Evolutionary conservation across 2,888 invertebrate genomes (phyloP).

Genomic region (Gisinianus flammeolus): DNA sequence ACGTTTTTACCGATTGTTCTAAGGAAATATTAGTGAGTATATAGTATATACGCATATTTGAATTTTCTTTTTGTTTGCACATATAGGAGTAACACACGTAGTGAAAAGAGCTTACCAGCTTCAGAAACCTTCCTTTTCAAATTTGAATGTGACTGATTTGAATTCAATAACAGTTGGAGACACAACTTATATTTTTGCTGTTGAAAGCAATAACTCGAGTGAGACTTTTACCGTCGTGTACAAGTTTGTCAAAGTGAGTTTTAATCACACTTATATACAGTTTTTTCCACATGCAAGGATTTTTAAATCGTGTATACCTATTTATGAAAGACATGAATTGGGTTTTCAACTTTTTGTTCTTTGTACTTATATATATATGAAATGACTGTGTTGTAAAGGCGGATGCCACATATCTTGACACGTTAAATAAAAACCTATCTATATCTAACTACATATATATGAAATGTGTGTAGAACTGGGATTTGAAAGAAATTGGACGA

Average conservation of each 20-base stretch:
- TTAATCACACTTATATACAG: too few species aligned
- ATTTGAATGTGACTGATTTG: conserved; percentile 12
- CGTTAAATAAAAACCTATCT: neutral
- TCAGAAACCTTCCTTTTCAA: conserved; percentile 6
- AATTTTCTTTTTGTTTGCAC: neutral
- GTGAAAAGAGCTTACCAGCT: conserved; percentile 11
- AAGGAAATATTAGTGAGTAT: neutral
- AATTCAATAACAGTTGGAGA: neutral
- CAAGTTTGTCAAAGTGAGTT: conserved; percentile 10
- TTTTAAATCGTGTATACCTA: neutral
- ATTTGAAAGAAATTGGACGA: conserved; percentile 30
- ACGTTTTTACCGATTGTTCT: neutral
- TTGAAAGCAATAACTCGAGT: conserved; percentile 32
- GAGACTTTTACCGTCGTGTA: conserved; percentile 9
- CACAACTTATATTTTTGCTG: conserved; percentile 40
- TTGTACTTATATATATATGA: neutral
- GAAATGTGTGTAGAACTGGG: conserved; percentile 39
- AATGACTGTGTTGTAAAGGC: neutral
- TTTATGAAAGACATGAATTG: neutral
- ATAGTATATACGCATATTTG: neutral
- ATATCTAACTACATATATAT: neutral
- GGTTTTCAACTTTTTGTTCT: too few species aligned
- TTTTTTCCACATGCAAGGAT: too few species aligned
- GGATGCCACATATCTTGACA: too few species aligned
- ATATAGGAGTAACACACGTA: conserved; percentile 15